Base-by-base conservation (phyloP, 1,140 invertebrate genomes). In the Cydia strobilella region DNA sequence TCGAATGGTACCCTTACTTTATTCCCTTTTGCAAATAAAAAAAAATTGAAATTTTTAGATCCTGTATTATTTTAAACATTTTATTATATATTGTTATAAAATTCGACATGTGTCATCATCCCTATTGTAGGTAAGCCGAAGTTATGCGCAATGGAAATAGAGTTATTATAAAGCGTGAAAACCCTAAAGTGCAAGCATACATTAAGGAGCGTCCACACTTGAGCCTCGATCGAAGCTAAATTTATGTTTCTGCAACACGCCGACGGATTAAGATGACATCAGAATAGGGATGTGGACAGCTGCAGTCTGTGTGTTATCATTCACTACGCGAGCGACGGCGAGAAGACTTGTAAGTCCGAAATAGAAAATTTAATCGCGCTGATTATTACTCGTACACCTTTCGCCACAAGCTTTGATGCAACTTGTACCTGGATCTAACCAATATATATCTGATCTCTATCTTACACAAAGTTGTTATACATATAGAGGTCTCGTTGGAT, bases 141-240 rank as follows among this genome's bases (percentile, higher is more conserved):
- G 12, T 18, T 54, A 54, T 13, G 1, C n/a, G 15, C 54, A 59
- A 23, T 59, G 7, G 10, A 23, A 59, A 59, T 23, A 9, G 2
- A 59, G 20, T 23, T 23, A 54, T 20, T 23, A 59, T 6, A 59
- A 59, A 4, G 12, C 18, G 18, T 18, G 65, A 69, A 42, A 85
- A 20, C 87, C 89, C 85, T 90, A 77, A 66, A 65, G 31, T 69
- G 73, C 75, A 69, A 76, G 83, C 84, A 86, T 89, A 87, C 81
- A 89, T 90, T 90, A 87, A 91, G 86, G 85, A 85, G 84, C 83
- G 88, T 89, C 85, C 86, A 88, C 82, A 88, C 84, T 85, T 85
- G 87, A 88, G 85, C 87, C 86, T 83, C 90, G 90, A 89, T 91
- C 89, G 88, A 84, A 90, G 87, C 84, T 88, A 91, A 91, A 91